Evolutionary conservation across 2,888 invertebrate species (phyloP), one percentile per base, ranked within the genome.

Genomic region (Agrotis exclamationis): DNA sequence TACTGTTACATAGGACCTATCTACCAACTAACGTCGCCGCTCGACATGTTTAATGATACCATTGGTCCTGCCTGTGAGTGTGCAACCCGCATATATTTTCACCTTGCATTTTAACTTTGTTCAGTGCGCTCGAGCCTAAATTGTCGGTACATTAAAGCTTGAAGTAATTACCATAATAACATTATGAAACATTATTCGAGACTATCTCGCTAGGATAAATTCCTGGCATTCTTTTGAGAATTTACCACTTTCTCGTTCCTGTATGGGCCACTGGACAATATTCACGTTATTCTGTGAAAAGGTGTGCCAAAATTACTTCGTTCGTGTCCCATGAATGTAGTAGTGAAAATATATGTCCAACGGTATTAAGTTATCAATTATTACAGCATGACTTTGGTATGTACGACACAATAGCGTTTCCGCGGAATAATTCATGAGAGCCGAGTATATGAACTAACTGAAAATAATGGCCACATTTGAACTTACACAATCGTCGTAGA

Each of bases 341-440:
- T 39, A 45, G 20, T 74, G 69, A 82, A 77, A 76, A 81, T 77
- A 53, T 76, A 75, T 65, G 64, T 66, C 74, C 67, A 65, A 63
- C 60, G 58, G 72, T 79, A 77, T 76, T 81, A 69, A 66, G 81
- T 84, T 81, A 86, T 86, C 84, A 87, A 87, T 87, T 86, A 86
- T 87, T 85, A 80, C 80, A 80, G 70, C 63, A 80, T 71, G 71
- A 73, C 78, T 75, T 79, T 70, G 73, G 83, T 81, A 84, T 82
- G 83, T 85, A 82, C 77, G 81, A 77, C 82, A 86, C 83, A 88
- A 85, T 87, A 84, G 83, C 78, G 76, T 85, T 79, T 79, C 79
- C 69, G 80, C 67, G 53, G 85, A 87, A 89, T 88, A 84, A 88
- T 87, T 85, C 83, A 87, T 84, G 86, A 82, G 83, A 71, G 71